Evolutionary conservation across 2,113 vertebrate species (phyloP).

Genomic region (Perccottus glenii): DNA sequence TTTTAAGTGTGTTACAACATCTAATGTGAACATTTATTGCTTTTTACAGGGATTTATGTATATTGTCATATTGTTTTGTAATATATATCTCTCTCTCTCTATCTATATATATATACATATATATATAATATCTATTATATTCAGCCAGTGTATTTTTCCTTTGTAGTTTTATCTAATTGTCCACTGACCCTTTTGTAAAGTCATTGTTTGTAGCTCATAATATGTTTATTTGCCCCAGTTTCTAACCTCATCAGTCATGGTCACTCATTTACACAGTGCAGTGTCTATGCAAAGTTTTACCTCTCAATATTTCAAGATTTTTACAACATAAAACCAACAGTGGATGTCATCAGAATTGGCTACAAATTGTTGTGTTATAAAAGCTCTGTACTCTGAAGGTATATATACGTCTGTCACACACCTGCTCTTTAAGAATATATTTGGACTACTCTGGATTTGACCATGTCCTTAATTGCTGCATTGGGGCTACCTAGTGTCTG

Average conservation of each 20-base stretch:
- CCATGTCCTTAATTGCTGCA: too few species aligned
- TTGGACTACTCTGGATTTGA: too few species aligned
- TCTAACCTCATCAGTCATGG: conserved; percentile 16
- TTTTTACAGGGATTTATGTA: conserved; percentile 76
- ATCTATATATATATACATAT: too few species aligned
- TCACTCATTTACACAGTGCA: conserved; percentile 78
- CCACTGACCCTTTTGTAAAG: conserved; percentile 43
- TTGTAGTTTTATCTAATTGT: conserved; percentile 36
- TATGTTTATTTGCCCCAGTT: conserved; percentile 20
- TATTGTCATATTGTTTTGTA: conserved; percentile 80
- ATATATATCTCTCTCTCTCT: conserved; percentile 31
- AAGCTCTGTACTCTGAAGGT: too few species aligned
- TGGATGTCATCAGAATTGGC: conserved; percentile 18
- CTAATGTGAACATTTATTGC: conserved; percentile 81
- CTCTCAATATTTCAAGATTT: conserved; percentile 22
- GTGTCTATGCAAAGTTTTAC: conserved; percentile 41
- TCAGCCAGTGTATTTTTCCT: conserved; percentile 56
- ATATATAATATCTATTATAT: conserved; percentile 75
- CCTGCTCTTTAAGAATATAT: too few species aligned
- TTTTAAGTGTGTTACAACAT: conserved; percentile 75
- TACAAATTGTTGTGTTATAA: background rate
- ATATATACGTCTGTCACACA: too few species aligned
- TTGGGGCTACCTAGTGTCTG: background rate
- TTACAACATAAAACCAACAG: conserved; percentile 15
- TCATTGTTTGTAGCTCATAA: conserved; percentile 27